These are phyloP conservation scores for Brachionus sp. DNA, from an alignment of 1,140 invertebrate species.

Conservation along the genomic window DNA sequence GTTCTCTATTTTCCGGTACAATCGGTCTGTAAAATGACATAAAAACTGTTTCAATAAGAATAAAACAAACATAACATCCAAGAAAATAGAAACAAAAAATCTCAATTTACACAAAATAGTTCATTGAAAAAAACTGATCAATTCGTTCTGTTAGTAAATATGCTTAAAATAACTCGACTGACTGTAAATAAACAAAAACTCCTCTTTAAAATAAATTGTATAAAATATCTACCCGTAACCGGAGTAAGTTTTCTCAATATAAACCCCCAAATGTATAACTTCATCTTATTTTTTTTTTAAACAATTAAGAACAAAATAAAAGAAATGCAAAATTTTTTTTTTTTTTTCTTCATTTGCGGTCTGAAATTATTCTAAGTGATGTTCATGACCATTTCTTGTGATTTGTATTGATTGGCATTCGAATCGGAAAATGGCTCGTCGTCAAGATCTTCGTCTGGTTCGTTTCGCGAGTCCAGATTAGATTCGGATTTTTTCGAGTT, in stretches of 20 bases:
- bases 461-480: neutral
- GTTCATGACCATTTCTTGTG: constrained; percentile 21
- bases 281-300: neutral
- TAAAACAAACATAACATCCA: neutral
- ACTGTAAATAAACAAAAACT: neutral
- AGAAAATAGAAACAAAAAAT: neutral
- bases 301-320: neutral
- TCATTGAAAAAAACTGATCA: neutral
- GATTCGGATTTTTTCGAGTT: neutral
- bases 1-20: neutral
- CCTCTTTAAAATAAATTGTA: neutral
- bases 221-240: constrained; percentile 5
- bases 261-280: neutral
- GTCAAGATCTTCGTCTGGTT: neutral
- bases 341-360: neutral
- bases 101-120: neutral
- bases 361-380: neutral
- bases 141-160: neutral
- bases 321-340: constrained; percentile 31
- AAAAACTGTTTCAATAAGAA: constrained; percentile 1
- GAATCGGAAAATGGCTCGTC: neutral
- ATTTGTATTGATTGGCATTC: neutral
- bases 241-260: neutral
- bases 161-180: neutral
- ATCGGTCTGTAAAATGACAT: neutral